Percentiles rank a stretch among this genome's conserved stretches.
Conservation (phyloP, 2,113 vertebrate genomes). For the Thalassoma bifasciatum region DNA sequence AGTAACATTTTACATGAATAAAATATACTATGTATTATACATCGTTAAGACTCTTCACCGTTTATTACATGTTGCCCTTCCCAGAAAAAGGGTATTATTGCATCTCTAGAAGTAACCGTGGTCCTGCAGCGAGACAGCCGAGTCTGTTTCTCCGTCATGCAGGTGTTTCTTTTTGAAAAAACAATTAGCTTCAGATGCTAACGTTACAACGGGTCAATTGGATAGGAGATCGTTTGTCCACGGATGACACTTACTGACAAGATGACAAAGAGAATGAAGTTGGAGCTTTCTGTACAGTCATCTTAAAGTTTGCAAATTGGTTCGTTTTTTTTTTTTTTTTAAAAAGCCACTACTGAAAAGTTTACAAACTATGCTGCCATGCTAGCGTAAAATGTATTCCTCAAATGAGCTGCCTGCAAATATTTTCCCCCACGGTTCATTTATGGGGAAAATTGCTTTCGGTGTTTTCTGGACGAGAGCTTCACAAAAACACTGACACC, state of each 20-base stretch:
- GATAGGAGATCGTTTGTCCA: constrained; percentile 67
- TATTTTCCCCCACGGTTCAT: not conserved
- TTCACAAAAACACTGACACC: not conserved
- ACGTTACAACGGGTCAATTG: constrained; percentile 55
- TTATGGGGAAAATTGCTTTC: not conserved
- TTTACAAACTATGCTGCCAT: constrained; percentile 41
- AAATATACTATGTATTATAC: constrained; percentile 83
- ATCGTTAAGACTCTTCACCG: constrained; percentile 74
- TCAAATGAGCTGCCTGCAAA: constrained; percentile 11
- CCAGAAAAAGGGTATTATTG: constrained; percentile 82
- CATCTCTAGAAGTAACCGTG: constrained; percentile 78
- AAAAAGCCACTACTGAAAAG: constrained; percentile 40
- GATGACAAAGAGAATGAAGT: constrained; percentile 44
- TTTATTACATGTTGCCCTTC: constrained; percentile 80
- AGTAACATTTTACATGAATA: constrained; percentile 80
- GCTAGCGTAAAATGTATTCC: constrained; percentile 31
- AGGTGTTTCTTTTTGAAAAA: constrained; percentile 34
- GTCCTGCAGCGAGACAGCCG: constrained; percentile 59
- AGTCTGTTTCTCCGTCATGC: constrained; percentile 44
- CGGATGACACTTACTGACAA: constrained; percentile 69
- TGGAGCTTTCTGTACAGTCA: constrained; percentile 55
- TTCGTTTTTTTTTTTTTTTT: not conserved
- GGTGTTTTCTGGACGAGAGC: not conserved
- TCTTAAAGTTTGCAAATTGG: constrained; percentile 23
- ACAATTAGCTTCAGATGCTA: constrained; percentile 65